phyloP scores from a whole-genome alignment of 64 coral and sea anemone genomes.

The Montipora efflorescens region DNA sequence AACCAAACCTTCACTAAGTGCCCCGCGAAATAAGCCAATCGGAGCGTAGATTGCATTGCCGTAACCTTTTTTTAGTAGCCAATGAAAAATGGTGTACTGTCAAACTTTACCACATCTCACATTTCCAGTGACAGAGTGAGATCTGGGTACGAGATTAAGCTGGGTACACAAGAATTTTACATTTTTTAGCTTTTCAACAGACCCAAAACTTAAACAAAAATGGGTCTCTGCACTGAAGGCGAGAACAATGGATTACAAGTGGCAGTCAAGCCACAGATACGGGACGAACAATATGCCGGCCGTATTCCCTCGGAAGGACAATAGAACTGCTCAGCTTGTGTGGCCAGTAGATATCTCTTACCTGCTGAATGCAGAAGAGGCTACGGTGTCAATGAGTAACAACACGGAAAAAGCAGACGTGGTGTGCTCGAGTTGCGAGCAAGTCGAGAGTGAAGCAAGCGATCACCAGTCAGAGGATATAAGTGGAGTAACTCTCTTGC shows the following conservation, averaged over 20 bases:
- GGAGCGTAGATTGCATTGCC: too few relatives aligned
- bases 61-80: too few relatives aligned
- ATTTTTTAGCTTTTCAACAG: constrained; percentile 15
- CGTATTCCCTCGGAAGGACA: constrained; percentile 49
- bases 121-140: too few relatives aligned
- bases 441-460: neutral
- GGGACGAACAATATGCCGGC: constrained; percentile 57
- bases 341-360: constrained; percentile 62
- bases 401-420: neutral
- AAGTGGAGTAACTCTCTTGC: neutral
- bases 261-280: neutral
- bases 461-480: neutral
- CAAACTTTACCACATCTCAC: too few relatives aligned
- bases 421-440: neutral
- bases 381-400: neutral
- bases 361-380: constrained; percentile 8
- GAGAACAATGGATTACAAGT: constrained; percentile 40
- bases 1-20: too few relatives aligned
- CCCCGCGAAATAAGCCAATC: too few relatives aligned
- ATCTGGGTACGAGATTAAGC: too few relatives aligned
- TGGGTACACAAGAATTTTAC: neutral
- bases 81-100: too few relatives aligned
- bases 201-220: constrained; percentile 39
- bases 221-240: constrained; percentile 14
- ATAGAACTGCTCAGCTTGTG: too few relatives aligned